Percentiles rank a stretch among this genome's conserved stretches.
phyloP scores from a whole-genome alignment of 2,888 invertebrate genomes.

The Pogonocherus hispidulus region DNA sequence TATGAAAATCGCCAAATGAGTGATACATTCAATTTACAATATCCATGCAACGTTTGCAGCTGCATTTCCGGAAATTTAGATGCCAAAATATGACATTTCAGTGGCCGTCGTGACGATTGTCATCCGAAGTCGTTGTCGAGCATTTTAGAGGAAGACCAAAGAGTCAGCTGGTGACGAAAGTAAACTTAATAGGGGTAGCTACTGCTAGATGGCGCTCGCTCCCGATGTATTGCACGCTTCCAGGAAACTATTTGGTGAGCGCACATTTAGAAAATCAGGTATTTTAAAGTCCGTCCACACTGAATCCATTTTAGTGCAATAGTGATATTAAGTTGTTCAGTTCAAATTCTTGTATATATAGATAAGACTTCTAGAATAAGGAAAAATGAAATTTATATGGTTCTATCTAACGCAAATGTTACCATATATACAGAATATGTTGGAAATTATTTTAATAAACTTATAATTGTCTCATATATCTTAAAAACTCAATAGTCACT shows the following conservation, averaged over 20 bases:
- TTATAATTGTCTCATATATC: no score
- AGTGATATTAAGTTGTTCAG: no score
- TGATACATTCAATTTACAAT: conserved; percentile 67
- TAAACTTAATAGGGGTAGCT: conserved; percentile 66
- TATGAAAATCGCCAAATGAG: conserved; percentile 67
- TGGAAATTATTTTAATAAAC: no score
- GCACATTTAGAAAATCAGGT: conserved; percentile 29
- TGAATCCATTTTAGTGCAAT: no score
- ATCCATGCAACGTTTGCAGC: conserved; percentile 65
- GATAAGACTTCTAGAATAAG: no score
- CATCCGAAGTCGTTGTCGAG: conserved; percentile 67
- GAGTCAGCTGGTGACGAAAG: conserved; percentile 68
- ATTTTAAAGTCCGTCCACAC: no score
- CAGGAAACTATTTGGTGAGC: conserved; percentile 56
- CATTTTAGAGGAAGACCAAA: conserved; percentile 67
- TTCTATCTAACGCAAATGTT: no score
- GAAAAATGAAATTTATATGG: no score
- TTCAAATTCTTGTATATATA: no score
- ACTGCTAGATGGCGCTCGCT: conserved; percentile 38
- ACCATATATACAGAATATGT: no score
- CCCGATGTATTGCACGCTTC: conserved; percentile 59
- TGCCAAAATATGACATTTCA: conserved; percentile 64
- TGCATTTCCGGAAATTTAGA: conserved; percentile 69
- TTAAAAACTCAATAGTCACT: no score
- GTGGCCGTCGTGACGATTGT: conserved; percentile 63